Base-by-base conservation (phyloP, 2,888 invertebrate species). In the Slavum lentiscoides region DNA sequence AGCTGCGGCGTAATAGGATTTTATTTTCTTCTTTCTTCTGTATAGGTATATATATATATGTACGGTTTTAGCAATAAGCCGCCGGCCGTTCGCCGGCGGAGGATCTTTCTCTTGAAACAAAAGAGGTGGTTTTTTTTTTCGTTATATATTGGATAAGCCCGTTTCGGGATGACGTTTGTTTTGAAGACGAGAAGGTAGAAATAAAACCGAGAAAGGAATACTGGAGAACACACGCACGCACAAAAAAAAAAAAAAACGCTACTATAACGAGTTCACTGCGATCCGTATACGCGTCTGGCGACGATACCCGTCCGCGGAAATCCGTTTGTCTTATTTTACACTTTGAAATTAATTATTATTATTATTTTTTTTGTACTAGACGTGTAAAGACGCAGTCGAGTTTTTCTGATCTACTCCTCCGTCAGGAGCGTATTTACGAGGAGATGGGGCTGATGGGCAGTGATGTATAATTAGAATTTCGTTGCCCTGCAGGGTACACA, bases 1-100 rank as follows among this genome's bases (percentile, higher is more conserved):
- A n/a, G 37, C 17, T 21, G 55, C 6, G 37, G 37, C 17, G 21
- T 74, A 75, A 66, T 66, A 75, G 66, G 74, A 75, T 75, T 75
- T 75, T 39, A 23, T 58, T 74, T 66, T 58, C 4, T 67, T 75
- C 43, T 13, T 30, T 2, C 30, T 1, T n/a, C n/a, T 30, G 30
- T 30, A 4, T 30, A 30, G 2, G 30, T 30, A 30, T 4, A 4
- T 4, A 4, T 4, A 30, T 30, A n/a, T 55, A 4, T 1, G 15
- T 58, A 37, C n/a, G 15, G 9, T 11, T 55, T 4, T 8, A 58
- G 30, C 8, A 53, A 62, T 74, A 74, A 74, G 74, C 53, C 37
- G n/a, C 23, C 7, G 9, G 9, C 9, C 43, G 43, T 43, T 43
- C 39, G 39, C 6, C 2, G 49, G 49, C 30, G 1, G 37, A 8